phyloP scores from a whole-genome alignment of 2,888 invertebrate genomes.

The Muscina levida region DNA sequence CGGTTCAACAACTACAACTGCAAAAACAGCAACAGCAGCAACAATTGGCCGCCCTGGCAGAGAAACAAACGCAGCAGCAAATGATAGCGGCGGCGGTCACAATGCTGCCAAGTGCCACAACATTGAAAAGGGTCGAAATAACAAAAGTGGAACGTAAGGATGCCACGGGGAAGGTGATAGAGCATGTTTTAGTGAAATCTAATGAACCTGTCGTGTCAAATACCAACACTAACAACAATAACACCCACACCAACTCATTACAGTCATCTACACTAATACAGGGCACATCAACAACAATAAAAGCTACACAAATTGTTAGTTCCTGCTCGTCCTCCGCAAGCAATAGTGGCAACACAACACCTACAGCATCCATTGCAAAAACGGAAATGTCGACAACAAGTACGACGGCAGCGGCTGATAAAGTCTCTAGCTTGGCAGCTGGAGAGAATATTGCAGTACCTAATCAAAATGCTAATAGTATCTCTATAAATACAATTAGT shows the following conservation, averaged over 20 bases:
- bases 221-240: constrained; percentile 35
- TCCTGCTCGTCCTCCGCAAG: constrained; percentile 37
- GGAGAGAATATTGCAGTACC: not conserved
- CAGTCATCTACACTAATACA: constrained; percentile 46
- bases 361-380: constrained; percentile 58
- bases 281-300: constrained; percentile 41
- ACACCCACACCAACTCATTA: constrained; percentile 10
- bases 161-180: constrained; percentile 57
- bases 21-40: constrained; percentile 74
- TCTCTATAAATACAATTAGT: constrained; percentile 24
- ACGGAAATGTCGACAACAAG: constrained; percentile 53
- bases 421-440: not conserved
- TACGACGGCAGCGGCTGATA: not conserved
- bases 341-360: constrained; percentile 38
- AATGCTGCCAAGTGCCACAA: constrained; percentile 80
- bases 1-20: constrained; percentile 75
- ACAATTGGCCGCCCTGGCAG: constrained; percentile 60
- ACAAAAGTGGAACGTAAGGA: constrained; percentile 67
- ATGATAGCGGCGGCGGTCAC: constrained; percentile 77
- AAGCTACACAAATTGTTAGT: constrained; percentile 55
- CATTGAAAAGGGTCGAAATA: constrained; percentile 74
- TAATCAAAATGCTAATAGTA: constrained; percentile 19
- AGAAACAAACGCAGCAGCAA: constrained; percentile 71
- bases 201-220: constrained; percentile 47
- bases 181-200: constrained; percentile 58